A percentile compares a stretch with the other conserved stretches of the same genome.
These are phyloP conservation scores for Zaprionus nigranus DNA, from an alignment of 1,140 invertebrate genomes.

Conservation along the genomic window DNA sequence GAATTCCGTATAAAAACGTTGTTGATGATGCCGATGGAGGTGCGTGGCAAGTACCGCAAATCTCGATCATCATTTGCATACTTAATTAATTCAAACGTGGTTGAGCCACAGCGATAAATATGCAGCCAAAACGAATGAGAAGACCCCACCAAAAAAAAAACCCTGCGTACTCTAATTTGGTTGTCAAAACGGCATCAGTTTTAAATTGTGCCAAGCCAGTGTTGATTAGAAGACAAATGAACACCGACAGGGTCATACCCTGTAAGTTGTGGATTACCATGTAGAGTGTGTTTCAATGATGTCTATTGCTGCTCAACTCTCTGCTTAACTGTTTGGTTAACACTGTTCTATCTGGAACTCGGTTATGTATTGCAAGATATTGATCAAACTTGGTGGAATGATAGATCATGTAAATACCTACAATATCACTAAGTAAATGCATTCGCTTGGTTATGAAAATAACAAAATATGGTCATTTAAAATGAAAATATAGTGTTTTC, in stretches of 20 bases:
- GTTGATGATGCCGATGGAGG: conserved; percentile 49
- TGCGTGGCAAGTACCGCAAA: conserved; percentile 79
- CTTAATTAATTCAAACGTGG: conserved; percentile 68
- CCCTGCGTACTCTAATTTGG: conserved; percentile 75
- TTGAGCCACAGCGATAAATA: conserved; percentile 57
- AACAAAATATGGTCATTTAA: too few relatives aligned
- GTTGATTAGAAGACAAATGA: neutral
- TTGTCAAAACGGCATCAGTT: conserved; percentile 75
- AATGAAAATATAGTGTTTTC: too few relatives aligned
- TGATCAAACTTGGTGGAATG: neutral
- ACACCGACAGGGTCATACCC: conserved; percentile 4
- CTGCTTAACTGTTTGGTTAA: neutral
- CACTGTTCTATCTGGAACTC: neutral
- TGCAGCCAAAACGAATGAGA: conserved; percentile 48
- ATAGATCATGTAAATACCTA: neutral
- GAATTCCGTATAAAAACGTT: conserved; percentile 54
- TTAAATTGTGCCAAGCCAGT: conserved; percentile 47
- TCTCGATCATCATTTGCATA: conserved; percentile 70
- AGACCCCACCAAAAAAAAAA: conserved; percentile 42
- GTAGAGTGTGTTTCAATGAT: neutral
- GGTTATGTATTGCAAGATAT: neutral
- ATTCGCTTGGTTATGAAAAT: too few relatives aligned
- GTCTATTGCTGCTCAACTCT: too few relatives aligned
- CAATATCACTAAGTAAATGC: too few relatives aligned
- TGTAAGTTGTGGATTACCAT: neutral